A percentile compares a stretch with the other conserved stretches of the same genome.
These are phyloP conservation scores for Brachyalestes nurse DNA, from an alignment of 2,797 vertebrate species.

Conservation along the genomic window DNA sequence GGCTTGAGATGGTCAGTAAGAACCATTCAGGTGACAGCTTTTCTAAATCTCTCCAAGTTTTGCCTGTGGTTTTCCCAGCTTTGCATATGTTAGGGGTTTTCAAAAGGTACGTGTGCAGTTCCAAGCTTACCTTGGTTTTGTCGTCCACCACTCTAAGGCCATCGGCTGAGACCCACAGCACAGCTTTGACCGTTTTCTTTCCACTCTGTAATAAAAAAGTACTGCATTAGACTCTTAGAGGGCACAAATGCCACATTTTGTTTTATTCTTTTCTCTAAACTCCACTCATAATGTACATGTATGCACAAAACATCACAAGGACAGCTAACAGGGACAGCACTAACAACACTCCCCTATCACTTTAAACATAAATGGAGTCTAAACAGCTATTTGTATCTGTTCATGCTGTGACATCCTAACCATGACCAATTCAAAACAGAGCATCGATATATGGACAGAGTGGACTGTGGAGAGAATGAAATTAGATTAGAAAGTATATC, in stretches of 20 bases:
- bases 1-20: conserved; percentile 24
- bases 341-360: not conserved
- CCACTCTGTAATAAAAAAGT: conserved; percentile 78
- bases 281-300: not conserved
- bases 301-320: not conserved
- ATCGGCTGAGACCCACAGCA: conserved; percentile 91
- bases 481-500: too few relatives aligned
- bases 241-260: not conserved
- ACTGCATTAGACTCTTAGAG: conserved; percentile 16
- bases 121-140: conserved; percentile 87
- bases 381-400: not conserved
- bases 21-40: not conserved
- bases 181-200: conserved; percentile 89
- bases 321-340: not conserved
- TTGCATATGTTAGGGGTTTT: not conserved
- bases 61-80: not conserved
- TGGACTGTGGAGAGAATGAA: not conserved
- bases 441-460: not conserved
- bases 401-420: not conserved
- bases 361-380: not conserved
- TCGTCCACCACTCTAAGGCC: conserved; percentile 92
- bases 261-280: not conserved
- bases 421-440: not conserved
- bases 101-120: not conserved
- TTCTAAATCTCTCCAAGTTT: not conserved